A percentile compares a stretch with the other conserved stretches of the same genome.
These are phyloP conservation scores for Galeopterus variegatus DNA, from an alignment of 2,113 vertebrate species.

Conservation along the genomic window DNA sequence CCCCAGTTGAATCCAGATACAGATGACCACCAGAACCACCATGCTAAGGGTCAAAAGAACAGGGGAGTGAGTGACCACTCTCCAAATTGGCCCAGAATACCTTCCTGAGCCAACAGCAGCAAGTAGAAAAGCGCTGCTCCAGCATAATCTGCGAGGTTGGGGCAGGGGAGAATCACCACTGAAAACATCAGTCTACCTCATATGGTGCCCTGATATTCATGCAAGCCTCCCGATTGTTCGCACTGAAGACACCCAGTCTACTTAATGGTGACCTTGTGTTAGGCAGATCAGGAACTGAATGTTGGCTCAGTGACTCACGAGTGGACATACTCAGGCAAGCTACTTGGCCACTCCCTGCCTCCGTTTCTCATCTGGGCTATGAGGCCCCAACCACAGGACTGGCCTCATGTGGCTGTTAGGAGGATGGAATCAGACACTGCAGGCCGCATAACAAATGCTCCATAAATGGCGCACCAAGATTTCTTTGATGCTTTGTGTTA, in stretches of 20 bases:
- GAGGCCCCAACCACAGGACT: background rate
- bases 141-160: background rate
- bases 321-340: no score
- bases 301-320: background rate
- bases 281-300: background rate
- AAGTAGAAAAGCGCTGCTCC: rapidly evolving
- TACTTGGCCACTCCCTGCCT: background rate
- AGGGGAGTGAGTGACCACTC: background rate
- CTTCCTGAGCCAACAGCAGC: background rate
- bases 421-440: background rate
- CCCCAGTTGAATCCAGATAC: background rate
- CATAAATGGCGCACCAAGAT: rapidly evolving
- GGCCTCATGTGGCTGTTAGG: background rate
- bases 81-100: no score
- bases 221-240: no score
- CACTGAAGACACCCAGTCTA: no score
- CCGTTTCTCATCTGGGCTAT: background rate
- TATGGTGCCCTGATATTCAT: rapidly evolving
- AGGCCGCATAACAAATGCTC: rapidly evolving
- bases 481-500: background rate
- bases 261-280: background rate
- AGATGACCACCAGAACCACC: background rate
- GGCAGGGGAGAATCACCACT: background rate
- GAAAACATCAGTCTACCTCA: background rate
- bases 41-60: background rate